Evolutionary conservation across 1,140 invertebrate genomes (phyloP), one percentile per base, ranked within the genome.

Genomic region (Neotoxoptera formosana): DNA sequence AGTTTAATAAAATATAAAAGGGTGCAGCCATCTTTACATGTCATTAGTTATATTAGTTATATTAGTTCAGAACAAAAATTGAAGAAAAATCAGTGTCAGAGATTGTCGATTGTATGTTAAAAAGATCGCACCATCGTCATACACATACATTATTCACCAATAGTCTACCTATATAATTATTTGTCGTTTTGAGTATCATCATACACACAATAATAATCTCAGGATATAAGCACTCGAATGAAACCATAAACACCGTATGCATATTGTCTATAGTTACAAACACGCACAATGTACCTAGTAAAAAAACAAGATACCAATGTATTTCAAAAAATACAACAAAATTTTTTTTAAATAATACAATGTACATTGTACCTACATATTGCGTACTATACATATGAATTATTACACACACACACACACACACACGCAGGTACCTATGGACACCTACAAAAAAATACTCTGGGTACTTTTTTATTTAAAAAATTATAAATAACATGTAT

Each of bases 271-370:
- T 6, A 76, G 30, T 76, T n/a, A 76, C 60, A 17, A n/a, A n/a
- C 14, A 76, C 30, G 14, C 60, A n/a, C 14, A 76, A n/a, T 76
- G 30, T 67, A 67, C 30, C 60, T 76, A 76, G 4, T n/a, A 30
- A 76, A 30, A 76, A 76, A n/a, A 76, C 30, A 89, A 53, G 48
- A 89, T 89, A 53, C n/a, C 17, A 11, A 53, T 36, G 87, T 76
- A 76, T 53, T 89, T 53, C 53, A n/a, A 89, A 89, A 41, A 89
- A 89, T 30, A 89, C 30, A 51, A 88, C 48, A 53, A 9, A 89
- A n/a, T n/a, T n/a, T n/a, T n/a, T n/a, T n/a, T n/a, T n/a, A 89
- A 25, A 53, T 87, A 51, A n/a, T 89, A 89, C n/a, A 11, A 34
- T 53, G 20, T 89, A 89, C n/a, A 11, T 23, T 53, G 20, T 89